Base-by-base conservation (phyloP, 2,113 vertebrate genomes). In the Ailuropoda melanoleuca region DNA sequence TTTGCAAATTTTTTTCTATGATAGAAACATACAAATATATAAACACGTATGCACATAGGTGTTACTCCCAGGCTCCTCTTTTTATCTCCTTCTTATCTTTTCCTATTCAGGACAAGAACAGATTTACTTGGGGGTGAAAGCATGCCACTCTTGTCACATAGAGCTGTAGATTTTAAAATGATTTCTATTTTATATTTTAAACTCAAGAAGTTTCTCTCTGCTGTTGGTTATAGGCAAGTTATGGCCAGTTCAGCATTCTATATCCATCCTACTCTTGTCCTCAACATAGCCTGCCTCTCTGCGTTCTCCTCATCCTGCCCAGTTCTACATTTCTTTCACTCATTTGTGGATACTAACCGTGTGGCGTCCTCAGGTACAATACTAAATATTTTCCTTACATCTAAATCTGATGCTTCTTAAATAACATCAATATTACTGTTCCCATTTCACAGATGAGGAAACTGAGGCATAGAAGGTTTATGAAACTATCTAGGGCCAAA, bases 31-130 rank as follows among this genome's bases (percentile, higher is more conserved):
- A 31, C 34, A 21, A 55, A 15, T 8, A 7, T 6, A 9, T 18
- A 15, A 48, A 24, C 4, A 3, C 0, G 0, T 8, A 10, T 11
- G 4, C 39, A 31, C 34, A 5, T 1, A 6, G 4, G 1, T 10
- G 4, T 74, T 39, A 10, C 43, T 6, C 12, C 18, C 12, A 37
- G 6, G 3, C 18, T 0, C 5, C 6, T 55, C 14, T 89, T 84
- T 95, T 94, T 39, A 50, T 58, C 48, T 75, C 15, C 17, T 70
- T 72, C 66, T 55, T 31, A 1, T 21, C 13, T 13, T 37, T 34
- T 21, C 29, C 53, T 66, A 13, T 31, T 68, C 62, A 8, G 13
- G 23, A 17, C 37, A 29, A 48, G 37, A 37, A n/a, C 10, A 26
- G 29, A 53, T 39, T 85, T 31, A n/a, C 23, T 46, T 46, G 50